Evolutionary conservation across 2,797 vertebrate species (phyloP), one percentile per base, ranked within the genome.

Genomic region (Chromobotia macracanthus): DNA sequence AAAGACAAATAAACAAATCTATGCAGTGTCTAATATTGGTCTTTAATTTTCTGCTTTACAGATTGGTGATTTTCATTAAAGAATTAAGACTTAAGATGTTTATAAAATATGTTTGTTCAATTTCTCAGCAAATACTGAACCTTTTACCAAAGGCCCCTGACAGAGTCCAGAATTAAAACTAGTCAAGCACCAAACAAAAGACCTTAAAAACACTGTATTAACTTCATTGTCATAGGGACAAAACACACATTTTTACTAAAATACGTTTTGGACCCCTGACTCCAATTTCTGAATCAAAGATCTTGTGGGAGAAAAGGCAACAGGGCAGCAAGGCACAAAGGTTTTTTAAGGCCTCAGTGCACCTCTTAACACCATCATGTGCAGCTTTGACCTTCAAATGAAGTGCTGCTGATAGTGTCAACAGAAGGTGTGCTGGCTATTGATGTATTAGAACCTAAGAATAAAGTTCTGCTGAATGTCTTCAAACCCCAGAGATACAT

Each of bases 201-300:
- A 15, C 13, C 2, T 48, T 48, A 25, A 44, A 53, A 31, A 64
- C 2, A 15, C 0, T 3, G 3, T 31, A 31, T 31, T 31, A 31
- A 31, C 31, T 31, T 5, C 31, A 31, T 31, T 31, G 3, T 31
- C 31, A 31, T 31, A 31, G 31, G 31, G 31, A 31, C 31, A 31
- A 31, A 31, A 31, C 5, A 31, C 31, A 31, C 5, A 31, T 31
- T 31, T 31, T 31, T 31, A 31, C 5, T 31, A 41, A 41, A 41
- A 41, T 8, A 8, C 7, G 9, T 41, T 41, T 4, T 41, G 7
- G 38, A 6, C 31, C 31, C 31, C 9, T 1, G 0, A 41, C 12
- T 75, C 86, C 80, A 83, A 84, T 86, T 83, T 75, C 82, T 82
- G 64, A 60, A 68, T 25, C 7, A 13, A 28, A 74, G 41, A 38